A percentile compares a stretch with the other conserved stretches of the same genome.
These are phyloP conservation scores for Tuta absoluta DNA, from an alignment of 2,888 invertebrate species.

Conservation along the genomic window DNA sequence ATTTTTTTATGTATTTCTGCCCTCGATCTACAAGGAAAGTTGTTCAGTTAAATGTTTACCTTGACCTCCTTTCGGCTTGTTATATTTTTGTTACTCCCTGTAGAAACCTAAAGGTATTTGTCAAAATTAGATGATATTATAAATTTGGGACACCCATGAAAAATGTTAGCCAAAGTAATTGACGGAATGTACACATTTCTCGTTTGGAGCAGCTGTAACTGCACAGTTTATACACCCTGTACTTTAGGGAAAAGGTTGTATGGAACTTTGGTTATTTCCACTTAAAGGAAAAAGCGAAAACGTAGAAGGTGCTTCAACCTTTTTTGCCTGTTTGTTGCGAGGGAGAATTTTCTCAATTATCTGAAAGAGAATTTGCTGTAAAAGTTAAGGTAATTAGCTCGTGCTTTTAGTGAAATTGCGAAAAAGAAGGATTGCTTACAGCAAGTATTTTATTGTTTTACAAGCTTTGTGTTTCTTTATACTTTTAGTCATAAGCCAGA, in stretches of 20 bases:
- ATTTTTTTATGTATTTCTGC: too few species aligned
- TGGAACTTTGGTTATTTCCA: conserved; percentile 25
- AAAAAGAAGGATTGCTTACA: conserved; percentile 5
- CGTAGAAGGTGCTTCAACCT: not conserved
- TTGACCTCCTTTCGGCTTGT: too few species aligned
- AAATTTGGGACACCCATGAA: not conserved
- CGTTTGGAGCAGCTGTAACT: conserved; percentile 21
- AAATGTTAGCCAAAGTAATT: conserved; percentile 1
- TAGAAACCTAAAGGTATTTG: too few species aligned
- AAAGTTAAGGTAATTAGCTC: conserved; percentile 11
- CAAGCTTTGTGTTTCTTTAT: not conserved
- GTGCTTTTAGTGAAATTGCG: conserved; percentile 13
- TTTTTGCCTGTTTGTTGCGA: conserved; percentile 9
- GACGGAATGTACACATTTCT: conserved; percentile 5
- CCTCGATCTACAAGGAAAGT: too few species aligned
- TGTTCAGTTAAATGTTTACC: too few species aligned
- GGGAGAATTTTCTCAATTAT: conserved; percentile 6
- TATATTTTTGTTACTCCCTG: too few species aligned
- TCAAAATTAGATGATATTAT: too few species aligned
- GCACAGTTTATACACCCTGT: conserved; percentile 19
- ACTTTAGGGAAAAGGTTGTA: conserved; percentile 23
- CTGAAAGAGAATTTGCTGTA: conserved; percentile 12
- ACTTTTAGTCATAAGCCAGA: too few species aligned
- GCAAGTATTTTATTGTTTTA: conserved; percentile 1
- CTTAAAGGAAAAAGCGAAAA: conserved; percentile 23